These are phyloP conservation scores for Clunio marinus DNA, from an alignment of 2,888 invertebrate genomes.

Conservation along the genomic window DNA sequence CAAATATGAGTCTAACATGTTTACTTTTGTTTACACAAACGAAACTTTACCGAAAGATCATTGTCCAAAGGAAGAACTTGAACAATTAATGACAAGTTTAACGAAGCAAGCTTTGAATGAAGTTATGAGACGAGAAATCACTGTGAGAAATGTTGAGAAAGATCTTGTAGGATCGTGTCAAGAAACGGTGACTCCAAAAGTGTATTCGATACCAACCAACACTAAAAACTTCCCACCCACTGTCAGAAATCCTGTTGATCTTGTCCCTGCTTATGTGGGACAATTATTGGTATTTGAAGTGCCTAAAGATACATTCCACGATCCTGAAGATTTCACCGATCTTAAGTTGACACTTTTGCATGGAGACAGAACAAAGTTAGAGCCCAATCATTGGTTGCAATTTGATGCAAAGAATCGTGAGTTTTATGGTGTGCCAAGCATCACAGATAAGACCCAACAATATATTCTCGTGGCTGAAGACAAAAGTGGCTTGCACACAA, in stretches of 20 bases:
- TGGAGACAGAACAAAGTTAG: conserved; percentile 64
- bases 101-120: conserved; percentile 53
- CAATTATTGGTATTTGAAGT: conserved; percentile 76
- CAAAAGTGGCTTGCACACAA: conserved; percentile 67
- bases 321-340: conserved; percentile 77
- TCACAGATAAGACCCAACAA: conserved; percentile 57
- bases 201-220: conserved; percentile 55
- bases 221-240: conserved; percentile 68
- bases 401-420: conserved; percentile 84
- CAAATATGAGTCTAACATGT: conserved; percentile 51
- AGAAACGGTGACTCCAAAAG: conserved; percentile 51
- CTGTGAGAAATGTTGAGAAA: conserved; percentile 61
- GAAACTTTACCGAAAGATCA: conserved; percentile 73
- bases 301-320: conserved; percentile 84
- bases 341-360: conserved; percentile 70
- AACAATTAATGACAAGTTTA: conserved; percentile 56
- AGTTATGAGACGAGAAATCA: conserved; percentile 63
- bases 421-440: conserved; percentile 79
- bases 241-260: conserved; percentile 74
- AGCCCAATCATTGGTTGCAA: conserved; percentile 75
- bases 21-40: conserved; percentile 70
- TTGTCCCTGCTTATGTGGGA: conserved; percentile 76
- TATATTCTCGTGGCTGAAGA: conserved; percentile 63
- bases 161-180: conserved; percentile 67
- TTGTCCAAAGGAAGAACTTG: conserved; percentile 74